Conservation (phyloP, 2,888 invertebrate species). For the Cerastis rubricosa region DNA sequence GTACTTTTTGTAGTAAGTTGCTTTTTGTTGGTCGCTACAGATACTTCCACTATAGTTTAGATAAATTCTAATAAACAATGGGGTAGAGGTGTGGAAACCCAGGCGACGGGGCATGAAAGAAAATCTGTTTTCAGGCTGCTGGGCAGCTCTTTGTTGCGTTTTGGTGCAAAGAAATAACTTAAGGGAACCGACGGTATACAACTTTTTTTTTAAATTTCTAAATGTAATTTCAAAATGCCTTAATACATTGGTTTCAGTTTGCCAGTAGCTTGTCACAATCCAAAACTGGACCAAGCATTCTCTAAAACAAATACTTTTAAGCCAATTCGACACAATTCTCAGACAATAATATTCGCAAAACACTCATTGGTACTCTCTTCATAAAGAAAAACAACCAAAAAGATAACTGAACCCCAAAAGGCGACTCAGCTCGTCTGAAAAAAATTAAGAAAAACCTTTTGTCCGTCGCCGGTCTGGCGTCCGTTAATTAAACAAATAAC, state of each 20-base stretch:
- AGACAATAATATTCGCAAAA: slow-evolving; percentile 8
- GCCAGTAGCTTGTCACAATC: not conserved
- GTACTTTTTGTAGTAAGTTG: too few relatives aligned
- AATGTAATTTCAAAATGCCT: too few relatives aligned
- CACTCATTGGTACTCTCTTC: not conserved
- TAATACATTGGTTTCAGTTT: not conserved
- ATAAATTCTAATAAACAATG: not conserved
- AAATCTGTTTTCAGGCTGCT: not conserved
- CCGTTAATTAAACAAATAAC: slow-evolving; percentile 82
- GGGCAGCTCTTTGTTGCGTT: not conserved
- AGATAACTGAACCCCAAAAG: slow-evolving; percentile 38
- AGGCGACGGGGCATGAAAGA: not conserved
- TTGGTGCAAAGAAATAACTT: not conserved
- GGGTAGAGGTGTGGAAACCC: not conserved
- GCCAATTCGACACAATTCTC: not conserved
- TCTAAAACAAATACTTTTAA: not conserved
- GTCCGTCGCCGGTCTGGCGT: slow-evolving; percentile 69
- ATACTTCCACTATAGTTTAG: too few relatives aligned
- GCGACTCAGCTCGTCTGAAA: slow-evolving; percentile 47
- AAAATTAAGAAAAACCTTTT: slow-evolving; percentile 72
- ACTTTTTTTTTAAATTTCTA: too few relatives aligned
- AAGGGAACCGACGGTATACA: not conserved
- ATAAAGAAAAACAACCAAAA: slow-evolving; percentile 45
- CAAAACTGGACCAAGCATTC: not conserved
- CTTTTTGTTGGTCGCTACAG: too few relatives aligned